Conservation (phyloP, 1,140 invertebrate genomes). For the Caenorhabditis brenneri region DNA sequence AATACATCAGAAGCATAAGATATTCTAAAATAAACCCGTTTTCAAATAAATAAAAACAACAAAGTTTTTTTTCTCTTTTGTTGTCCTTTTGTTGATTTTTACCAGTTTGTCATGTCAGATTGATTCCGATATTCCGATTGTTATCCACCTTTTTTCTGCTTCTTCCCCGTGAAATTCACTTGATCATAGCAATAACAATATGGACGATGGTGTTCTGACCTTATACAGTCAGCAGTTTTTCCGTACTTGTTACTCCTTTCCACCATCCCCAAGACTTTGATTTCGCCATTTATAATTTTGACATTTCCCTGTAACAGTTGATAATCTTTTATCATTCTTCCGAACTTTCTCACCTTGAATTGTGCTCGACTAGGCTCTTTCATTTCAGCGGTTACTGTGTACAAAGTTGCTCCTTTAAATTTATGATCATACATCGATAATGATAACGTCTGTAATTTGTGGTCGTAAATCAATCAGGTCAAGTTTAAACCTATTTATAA, state of each 20-base stretch:
- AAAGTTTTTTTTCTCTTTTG: too few relatives aligned
- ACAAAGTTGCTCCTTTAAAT: conserved; percentile 1
- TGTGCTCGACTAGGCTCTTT: not conserved
- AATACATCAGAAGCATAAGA: too few relatives aligned
- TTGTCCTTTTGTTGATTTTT: too few relatives aligned
- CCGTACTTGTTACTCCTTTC: conserved; percentile 11
- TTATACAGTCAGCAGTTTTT: conserved; percentile 1
- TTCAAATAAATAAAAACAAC: too few relatives aligned
- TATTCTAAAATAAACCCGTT: too few relatives aligned
- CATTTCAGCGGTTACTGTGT: not conserved
- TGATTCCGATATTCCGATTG: too few relatives aligned
- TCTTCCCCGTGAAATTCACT: too few relatives aligned
- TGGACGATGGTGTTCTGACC: not conserved
- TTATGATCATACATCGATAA: not conserved
- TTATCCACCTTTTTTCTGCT: too few relatives aligned
- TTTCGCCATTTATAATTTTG: not conserved
- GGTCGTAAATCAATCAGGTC: not conserved
- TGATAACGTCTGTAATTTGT: not conserved
- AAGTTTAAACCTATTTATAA: not conserved
- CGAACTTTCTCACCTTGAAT: not conserved
- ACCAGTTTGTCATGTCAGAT: too few relatives aligned
- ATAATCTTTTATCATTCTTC: not conserved
- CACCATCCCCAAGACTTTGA: conserved; percentile 10
- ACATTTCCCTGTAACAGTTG: not conserved
- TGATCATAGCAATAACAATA: conserved; percentile 1